Evolutionary conservation across 2,113 vertebrate species (phyloP).

Genomic region (Mus pahari): DNA sequence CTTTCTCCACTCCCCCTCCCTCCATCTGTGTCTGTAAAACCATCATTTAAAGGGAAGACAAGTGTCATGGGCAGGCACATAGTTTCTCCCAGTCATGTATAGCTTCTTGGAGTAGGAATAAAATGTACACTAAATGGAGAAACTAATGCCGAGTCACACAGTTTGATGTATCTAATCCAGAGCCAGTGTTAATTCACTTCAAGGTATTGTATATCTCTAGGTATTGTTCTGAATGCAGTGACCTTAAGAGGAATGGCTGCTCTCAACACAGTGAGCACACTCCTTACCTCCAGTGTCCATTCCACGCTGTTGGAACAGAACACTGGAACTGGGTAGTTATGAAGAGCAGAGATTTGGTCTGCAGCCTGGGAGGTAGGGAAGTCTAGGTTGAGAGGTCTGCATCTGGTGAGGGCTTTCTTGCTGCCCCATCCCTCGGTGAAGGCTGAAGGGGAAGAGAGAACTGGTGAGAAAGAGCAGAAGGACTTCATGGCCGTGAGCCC

Average conservation of each 20-base stretch:
- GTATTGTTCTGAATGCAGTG: background rate
- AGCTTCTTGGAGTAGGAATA: background rate
- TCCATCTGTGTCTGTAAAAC: background rate
- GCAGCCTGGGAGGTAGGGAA: background rate
- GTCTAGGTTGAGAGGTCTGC: background rate
- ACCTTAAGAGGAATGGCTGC: background rate
- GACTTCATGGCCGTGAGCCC: background rate
- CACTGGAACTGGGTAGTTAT: background rate
- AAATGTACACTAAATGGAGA: too few relatives aligned
- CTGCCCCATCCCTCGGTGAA: background rate
- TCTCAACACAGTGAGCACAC: background rate
- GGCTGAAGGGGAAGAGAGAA: background rate
- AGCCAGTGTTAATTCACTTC: background rate
- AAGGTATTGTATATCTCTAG: background rate
- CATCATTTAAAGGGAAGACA: background rate
- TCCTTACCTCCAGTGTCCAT: background rate
- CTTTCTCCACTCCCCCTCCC: too few relatives aligned
- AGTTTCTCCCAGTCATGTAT: background rate
- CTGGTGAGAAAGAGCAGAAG: background rate
- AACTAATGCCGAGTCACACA: background rate
- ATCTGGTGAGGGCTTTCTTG: background rate
- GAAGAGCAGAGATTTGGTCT: background rate
- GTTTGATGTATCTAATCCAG: background rate
- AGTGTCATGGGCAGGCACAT: too few relatives aligned
- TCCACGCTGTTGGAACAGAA: background rate